Percentiles rank a stretch among this genome's conserved stretches.
Evolutionary conservation across 2,113 vertebrate genomes (phyloP).

Genomic region (Fukomys damarensis): DNA sequence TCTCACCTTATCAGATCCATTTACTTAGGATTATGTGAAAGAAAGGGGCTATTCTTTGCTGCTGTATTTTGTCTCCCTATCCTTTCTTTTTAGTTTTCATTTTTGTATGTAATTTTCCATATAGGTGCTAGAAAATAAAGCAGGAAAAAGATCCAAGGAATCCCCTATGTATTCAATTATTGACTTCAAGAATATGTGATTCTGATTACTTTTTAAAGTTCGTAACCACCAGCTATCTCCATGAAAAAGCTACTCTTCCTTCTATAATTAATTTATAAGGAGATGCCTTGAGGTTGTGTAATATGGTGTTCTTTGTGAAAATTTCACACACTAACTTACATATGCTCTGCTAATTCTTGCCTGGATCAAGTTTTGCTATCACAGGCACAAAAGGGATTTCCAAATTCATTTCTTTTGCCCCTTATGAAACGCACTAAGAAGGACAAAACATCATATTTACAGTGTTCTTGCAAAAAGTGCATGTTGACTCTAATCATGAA

Average conservation of each 20-base stretch:
- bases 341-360: background rate
- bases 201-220: background rate
- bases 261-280: background rate
- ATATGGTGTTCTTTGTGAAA: background rate
- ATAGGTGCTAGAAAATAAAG: slow-evolving; percentile 33
- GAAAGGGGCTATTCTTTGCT: slow-evolving; percentile 55
- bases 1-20: slow-evolving; percentile 68
- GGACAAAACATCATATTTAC: background rate
- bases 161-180: slow-evolving; percentile 7
- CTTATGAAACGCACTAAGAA: background rate
- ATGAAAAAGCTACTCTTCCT: background rate
- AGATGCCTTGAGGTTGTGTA: background rate
- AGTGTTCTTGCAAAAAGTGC: background rate
- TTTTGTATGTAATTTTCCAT: slow-evolving; percentile 46
- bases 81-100: slow-evolving; percentile 50
- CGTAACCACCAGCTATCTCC: background rate
- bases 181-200: background rate
- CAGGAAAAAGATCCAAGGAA: background rate
- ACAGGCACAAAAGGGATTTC: background rate
- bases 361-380: background rate
- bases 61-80: slow-evolving; percentile 58
- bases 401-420: background rate
- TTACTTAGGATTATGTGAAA: slow-evolving; percentile 61
- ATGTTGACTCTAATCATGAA: background rate
- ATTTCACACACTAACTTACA: background rate